phyloP scores from a whole-genome alignment of 2,888 invertebrate species.

The Patella pellucida region DNA sequence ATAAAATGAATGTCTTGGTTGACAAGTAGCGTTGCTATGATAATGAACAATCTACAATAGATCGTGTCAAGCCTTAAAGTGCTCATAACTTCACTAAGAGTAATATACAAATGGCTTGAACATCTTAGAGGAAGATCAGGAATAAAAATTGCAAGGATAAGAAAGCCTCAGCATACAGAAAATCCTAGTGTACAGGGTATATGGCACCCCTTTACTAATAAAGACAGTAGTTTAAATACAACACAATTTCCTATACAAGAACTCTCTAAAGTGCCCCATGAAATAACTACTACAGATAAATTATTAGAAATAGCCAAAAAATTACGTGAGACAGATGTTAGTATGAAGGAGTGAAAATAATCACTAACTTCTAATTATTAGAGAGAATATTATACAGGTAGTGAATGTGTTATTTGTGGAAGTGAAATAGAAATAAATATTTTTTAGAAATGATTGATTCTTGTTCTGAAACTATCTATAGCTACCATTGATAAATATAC shows the following conservation, averaged over 20 bases:
- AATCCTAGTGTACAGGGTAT: constrained; percentile 91
- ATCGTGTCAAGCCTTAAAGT: too few relatives aligned
- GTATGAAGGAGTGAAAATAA: not conserved
- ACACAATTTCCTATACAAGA: constrained; percentile 43
- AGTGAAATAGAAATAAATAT: too few relatives aligned
- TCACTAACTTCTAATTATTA: too few relatives aligned
- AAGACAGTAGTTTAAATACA: constrained; percentile 50
- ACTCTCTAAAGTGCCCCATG: constrained; percentile 18
- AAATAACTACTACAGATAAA: constrained; percentile 34
- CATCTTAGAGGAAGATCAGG: constrained; percentile 76
- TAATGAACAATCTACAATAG: too few relatives aligned
- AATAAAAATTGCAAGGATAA: constrained; percentile 74
- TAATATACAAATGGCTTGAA: constrained; percentile 88
- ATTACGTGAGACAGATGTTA: not conserved
- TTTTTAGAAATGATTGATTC: too few relatives aligned
- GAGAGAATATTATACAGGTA: too few relatives aligned
- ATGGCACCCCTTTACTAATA: constrained; percentile 84
- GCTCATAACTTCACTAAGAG: too few relatives aligned
- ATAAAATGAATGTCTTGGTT: too few relatives aligned
- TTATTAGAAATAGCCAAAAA: constrained; percentile 30
- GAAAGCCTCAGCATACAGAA: constrained; percentile 88
- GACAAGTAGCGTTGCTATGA: too few relatives aligned
- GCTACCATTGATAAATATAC: too few relatives aligned
- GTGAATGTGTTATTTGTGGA: too few relatives aligned
- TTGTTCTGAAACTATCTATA: too few relatives aligned